These are phyloP conservation scores for Dynastes tityus DNA, from an alignment of 2,888 invertebrate species.

Conservation along the genomic window DNA sequence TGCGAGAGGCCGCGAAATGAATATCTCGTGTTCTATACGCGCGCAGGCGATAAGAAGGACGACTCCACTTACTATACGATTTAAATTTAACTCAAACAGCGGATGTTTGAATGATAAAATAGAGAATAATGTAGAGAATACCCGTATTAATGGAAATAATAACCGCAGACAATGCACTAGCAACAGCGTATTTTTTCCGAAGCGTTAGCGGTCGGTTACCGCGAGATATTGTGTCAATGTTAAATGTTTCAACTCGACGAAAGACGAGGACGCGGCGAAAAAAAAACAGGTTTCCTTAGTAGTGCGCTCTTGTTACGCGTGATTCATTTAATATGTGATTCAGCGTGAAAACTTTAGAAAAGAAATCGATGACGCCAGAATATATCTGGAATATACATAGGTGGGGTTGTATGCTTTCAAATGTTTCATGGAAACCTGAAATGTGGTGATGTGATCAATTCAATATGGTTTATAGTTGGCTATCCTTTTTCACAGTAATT, in stretches of 20 bases:
- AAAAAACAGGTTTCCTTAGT: slow-evolving; percentile 24
- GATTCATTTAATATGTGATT: slow-evolving; percentile 27
- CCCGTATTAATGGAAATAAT: no score
- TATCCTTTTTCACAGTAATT: no score
- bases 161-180: no score
- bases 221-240: no score
- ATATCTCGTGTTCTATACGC: not conserved
- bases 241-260: not conserved
- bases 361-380: slow-evolving; percentile 44
- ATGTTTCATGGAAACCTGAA: not conserved
- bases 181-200: not conserved
- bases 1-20: not conserved
- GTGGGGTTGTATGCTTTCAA: slow-evolving; percentile 2
- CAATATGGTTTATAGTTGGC: not conserved
- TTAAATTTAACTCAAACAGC: slow-evolving; percentile 33
- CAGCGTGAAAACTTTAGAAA: slow-evolving; percentile 22
- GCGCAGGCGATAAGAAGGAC: no score
- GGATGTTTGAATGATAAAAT: slow-evolving; percentile 33
- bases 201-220: no score
- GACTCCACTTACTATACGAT: not conserved
- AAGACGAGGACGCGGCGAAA: not conserved
- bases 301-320: not conserved
- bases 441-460: not conserved
- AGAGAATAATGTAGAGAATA: not conserved
- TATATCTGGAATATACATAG: not conserved